Evolutionary conservation across 2,888 invertebrate genomes (phyloP).

Genomic region (Hemicrepidius hirtus): DNA sequence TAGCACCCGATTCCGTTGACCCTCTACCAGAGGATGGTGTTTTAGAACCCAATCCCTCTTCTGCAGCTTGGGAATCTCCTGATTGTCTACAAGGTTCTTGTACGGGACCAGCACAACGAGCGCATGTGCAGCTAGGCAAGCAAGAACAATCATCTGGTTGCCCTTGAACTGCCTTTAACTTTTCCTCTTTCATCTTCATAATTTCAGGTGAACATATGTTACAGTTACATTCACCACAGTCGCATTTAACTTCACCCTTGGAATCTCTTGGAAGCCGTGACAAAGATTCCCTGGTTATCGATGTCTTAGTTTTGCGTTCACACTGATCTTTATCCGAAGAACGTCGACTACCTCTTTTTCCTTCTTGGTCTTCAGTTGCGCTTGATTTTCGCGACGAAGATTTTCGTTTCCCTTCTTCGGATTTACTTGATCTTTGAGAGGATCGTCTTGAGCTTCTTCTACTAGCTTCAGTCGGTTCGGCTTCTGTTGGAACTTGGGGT

Average conservation of each 20-base stretch:
- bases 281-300: not conserved
- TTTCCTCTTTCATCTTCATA: constrained; percentile 1
- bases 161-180: not conserved
- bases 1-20: no score
- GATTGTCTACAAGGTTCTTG: not conserved
- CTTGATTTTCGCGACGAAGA: not conserved
- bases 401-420: not conserved
- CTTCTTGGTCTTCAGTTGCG: not conserved
- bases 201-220: constrained; percentile 12
- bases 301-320: not conserved
- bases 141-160: constrained; percentile 27
- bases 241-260: constrained; percentile 9
- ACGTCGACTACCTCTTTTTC: not conserved
- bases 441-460: not conserved
- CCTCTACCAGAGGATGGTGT: no score
- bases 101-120: not conserved
- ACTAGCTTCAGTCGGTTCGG: not conserved
- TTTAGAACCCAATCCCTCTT: no score
- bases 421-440: not conserved
- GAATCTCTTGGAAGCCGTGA: constrained; percentile 21
- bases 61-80: no score
- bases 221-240: constrained; percentile 17
- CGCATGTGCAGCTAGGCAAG: constrained; percentile 16
- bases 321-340: not conserved
- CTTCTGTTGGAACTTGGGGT: not conserved